Conservation (phyloP, 2,888 invertebrate genomes). For the Eupithecia subumbrata region DNA sequence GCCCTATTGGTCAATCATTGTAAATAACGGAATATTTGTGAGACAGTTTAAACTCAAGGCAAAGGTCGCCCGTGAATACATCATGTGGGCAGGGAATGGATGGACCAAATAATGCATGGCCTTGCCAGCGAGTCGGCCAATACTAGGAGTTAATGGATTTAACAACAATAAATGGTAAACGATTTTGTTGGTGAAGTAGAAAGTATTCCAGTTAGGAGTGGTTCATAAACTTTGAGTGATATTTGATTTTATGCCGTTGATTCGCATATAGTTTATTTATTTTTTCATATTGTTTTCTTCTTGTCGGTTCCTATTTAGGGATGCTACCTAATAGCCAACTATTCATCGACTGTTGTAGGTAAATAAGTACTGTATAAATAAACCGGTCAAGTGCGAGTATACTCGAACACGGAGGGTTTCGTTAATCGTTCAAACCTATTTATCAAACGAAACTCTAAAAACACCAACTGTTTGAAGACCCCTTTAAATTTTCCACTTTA, state of each 20-base stretch:
- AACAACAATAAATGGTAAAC: background rate
- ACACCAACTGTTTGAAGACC: no score
- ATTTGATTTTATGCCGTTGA: background rate
- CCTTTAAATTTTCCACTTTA: no score
- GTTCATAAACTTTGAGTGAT: background rate
- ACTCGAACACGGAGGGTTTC: no score
- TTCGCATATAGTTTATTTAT: background rate
- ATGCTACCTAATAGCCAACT: background rate
- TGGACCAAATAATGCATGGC: constrained; percentile 29
- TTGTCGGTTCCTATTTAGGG: background rate
- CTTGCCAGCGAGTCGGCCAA: constrained; percentile 17
- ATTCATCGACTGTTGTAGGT: background rate
- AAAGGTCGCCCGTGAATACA: constrained; percentile 37
- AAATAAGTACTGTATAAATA: background rate
- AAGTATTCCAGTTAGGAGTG: background rate
- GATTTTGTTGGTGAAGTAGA: background rate
- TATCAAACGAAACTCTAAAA: no score
- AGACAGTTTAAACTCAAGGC: constrained; percentile 37
- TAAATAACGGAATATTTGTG: constrained; percentile 35
- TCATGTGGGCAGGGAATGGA: constrained; percentile 36
- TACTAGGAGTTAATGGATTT: background rate
- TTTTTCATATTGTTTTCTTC: background rate
- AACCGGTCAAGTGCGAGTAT: no score
- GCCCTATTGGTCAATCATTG: constrained; percentile 1
- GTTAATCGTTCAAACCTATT: no score